Percentiles rank a stretch among this genome's conserved stretches.
These are phyloP conservation scores for Rhinogobius similis DNA, from an alignment of 2,113 vertebrate species.

Conservation along the genomic window DNA sequence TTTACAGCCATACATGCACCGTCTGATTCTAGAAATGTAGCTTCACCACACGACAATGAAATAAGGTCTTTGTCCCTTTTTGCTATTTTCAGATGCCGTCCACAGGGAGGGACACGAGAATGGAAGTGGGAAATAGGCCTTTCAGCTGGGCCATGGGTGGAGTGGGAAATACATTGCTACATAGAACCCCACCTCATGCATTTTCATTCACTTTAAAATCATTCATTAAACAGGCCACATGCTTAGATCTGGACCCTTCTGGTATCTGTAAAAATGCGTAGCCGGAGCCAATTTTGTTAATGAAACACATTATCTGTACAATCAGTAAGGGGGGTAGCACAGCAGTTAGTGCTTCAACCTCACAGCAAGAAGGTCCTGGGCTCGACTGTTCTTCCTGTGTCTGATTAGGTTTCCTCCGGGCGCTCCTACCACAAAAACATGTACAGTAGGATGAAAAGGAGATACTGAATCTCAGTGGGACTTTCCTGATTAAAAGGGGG, in stretches of 20 bases:
- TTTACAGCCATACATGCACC: conserved; percentile 20
- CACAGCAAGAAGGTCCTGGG: too few relatives aligned
- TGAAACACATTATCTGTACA: neutral
- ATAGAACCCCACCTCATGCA: neutral
- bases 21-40: conserved; percentile 28
- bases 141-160: conserved; percentile 23
- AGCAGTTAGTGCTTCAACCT: too few relatives aligned
- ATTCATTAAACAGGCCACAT: neutral
- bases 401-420: too few relatives aligned
- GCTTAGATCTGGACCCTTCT: neutral
- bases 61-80: conserved; percentile 49
- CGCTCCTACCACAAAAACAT: too few relatives aligned
- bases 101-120: conserved; percentile 44
- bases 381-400: too few relatives aligned
- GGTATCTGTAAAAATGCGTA: neutral
- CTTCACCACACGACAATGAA: conserved; percentile 47
- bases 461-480: too few relatives aligned
- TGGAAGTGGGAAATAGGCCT: conserved; percentile 51
- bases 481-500: too few relatives aligned
- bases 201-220: conserved; percentile 10
- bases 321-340: neutral
- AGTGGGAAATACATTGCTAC: conserved; percentile 32
- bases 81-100: conserved; percentile 65
- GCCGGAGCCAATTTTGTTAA: neutral
- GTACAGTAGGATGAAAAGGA: too few relatives aligned